Evolutionary conservation across 2,888 invertebrate species (phyloP), one percentile per base, ranked within the genome.

Genomic region (Amblyteles armatorius): DNA sequence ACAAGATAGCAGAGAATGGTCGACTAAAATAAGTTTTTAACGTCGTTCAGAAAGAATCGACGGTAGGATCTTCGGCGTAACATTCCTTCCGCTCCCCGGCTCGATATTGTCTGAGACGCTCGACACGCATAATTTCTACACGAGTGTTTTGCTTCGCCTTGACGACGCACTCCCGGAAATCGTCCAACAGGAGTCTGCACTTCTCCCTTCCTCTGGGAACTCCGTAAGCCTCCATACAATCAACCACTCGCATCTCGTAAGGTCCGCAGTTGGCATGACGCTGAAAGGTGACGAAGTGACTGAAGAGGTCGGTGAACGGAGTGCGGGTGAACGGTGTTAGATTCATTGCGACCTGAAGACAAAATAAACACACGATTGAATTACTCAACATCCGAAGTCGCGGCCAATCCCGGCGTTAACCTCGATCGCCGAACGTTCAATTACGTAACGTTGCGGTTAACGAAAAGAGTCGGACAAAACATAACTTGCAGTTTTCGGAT

Each of bases 151-250:
- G 97, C 91, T 97, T 96, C 0, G 93, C 93, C 86, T 94, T 93
- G 1, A 94, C 94, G 19, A 95, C 94, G 89, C 98, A 98, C 93
- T 98, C 98, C 83, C 95, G 94, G 89, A 96, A 96, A 93, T 98
- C 97, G 0, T 94, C 94, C 79, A 96, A 94, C 7, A 97, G 92
- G 74, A 94, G 93, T 4, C 93, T 91, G 91, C 98, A 98, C 91
- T 96, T 95, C n/a, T 90, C 90, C 50, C 94, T 88, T 0, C 96
- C 97, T 57, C 95, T 94, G n/a, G 96, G 95, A 11, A 96, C 89
- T 1, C 98, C 98, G 88, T 98, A 97, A 2, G 97, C 98, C 91
- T 98, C 97, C 69, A 97, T 91, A 90, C 98, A 98, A 87, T 98
- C 97, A 94, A 97, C 95, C 90, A 96, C 95, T 44, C 95, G 95